phyloP scores from a whole-genome alignment of 2,888 invertebrate genomes.

The Metellina segmentata region DNA sequence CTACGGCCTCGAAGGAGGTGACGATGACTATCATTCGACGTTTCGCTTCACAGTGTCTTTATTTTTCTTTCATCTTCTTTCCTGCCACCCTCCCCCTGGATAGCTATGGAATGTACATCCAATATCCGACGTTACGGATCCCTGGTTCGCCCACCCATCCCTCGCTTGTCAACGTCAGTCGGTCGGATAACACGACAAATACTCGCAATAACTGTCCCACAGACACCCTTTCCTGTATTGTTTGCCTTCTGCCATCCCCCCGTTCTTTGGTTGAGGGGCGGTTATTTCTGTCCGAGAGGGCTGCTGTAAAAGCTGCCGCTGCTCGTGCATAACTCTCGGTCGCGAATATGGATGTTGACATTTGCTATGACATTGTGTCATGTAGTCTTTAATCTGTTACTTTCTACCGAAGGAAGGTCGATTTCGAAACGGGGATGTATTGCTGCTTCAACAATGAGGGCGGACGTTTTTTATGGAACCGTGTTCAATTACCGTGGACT shows the following conservation, averaged over 20 bases:
- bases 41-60: conserved; percentile 55
- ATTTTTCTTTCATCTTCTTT: conserved; percentile 11
- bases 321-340: neutral
- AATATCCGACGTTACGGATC: conserved; percentile 57
- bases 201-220: conserved; percentile 69
- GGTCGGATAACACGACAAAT: conserved; percentile 71
- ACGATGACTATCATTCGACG: conserved; percentile 62
- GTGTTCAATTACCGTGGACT: too few relatives aligned
- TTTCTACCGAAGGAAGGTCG: too few relatives aligned
- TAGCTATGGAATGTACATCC: conserved; percentile 70
- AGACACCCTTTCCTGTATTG: conserved; percentile 61
- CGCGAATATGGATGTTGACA: neutral
- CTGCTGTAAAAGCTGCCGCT: conserved; percentile 1
- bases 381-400: too few relatives aligned
- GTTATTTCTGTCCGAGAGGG: conserved; percentile 12
- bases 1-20: conserved; percentile 14
- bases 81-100: neutral
- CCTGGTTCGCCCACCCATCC: neutral
- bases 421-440: too few relatives aligned
- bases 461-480: too few relatives aligned
- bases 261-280: conserved; percentile 11
- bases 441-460: too few relatives aligned
- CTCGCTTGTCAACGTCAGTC: conserved; percentile 71
- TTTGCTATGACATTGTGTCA: conserved; percentile 24
- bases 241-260: conserved; percentile 30